Conservation (phyloP, 1,140 invertebrate genomes). For the Scaptomyza montana region DNA sequence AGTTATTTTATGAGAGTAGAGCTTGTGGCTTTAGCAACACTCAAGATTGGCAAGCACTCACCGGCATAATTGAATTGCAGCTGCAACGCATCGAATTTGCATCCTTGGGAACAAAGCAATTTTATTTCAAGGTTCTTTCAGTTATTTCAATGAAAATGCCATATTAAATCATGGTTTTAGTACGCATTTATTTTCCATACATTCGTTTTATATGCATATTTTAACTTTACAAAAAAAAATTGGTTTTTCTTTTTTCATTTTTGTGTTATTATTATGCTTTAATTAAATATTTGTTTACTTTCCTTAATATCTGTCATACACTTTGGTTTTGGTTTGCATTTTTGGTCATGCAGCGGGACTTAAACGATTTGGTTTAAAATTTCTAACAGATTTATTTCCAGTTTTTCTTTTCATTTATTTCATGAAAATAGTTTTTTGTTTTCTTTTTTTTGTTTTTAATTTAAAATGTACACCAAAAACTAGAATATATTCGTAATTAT, state of each 20-base stretch:
- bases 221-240: slow-evolving; percentile 77
- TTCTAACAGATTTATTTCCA: slow-evolving; percentile 53
- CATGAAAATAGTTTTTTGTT: slow-evolving; percentile 34
- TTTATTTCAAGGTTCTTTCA: neutral
- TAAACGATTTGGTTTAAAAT: slow-evolving; percentile 45
- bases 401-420: slow-evolving; percentile 22
- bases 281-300: slow-evolving; percentile 47
- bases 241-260: slow-evolving; percentile 9
- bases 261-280: slow-evolving; percentile 49
- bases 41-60: neutral
- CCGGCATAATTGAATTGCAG: neutral
- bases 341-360: slow-evolving; percentile 62
- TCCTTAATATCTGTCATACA: slow-evolving; percentile 5
- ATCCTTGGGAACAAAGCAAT: neutral
- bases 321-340: slow-evolving; percentile 21
- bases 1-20: neutral
- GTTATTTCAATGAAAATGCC: neutral
- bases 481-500: slow-evolving; percentile 54
- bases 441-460: slow-evolving; percentile 35
- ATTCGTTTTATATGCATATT: slow-evolving; percentile 64
- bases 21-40: neutral
- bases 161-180: slow-evolving; percentile 30
- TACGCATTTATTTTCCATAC: slow-evolving; percentile 45
- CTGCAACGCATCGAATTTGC: neutral
- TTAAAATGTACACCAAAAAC: slow-evolving; percentile 77